Evolutionary conservation across 2,113 vertebrate species (phyloP), one percentile per base, ranked within the genome.

Genomic region (Candoia aspera): DNA sequence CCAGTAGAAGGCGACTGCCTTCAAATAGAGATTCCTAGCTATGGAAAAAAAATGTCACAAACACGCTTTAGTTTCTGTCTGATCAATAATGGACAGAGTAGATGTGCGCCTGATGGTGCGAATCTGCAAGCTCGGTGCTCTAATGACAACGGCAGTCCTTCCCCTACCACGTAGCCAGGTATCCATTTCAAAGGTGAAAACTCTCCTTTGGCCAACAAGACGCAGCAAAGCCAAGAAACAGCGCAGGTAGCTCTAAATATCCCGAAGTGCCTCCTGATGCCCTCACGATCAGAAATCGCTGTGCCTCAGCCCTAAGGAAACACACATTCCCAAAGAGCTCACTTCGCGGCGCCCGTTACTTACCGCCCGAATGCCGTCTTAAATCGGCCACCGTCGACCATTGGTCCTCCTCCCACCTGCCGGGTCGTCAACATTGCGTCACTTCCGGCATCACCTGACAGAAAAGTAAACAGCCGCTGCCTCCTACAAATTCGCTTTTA

Each of bases 401-500:
- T 84, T 58, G 91, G n/a, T 62, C 87, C 55, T 85, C 87, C 87
- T 57, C 46, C 91, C 58, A 62, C 73, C 87, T 84, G 87, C 57
- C 91, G 73, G 86, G 64, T 46, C 46, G 57, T 85, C 87, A 84
- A 64, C 13, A n/a, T 26, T 21, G 57, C 91, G 79, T 92, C 91
- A 92, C 73, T 92, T 89, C 91, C 91, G 87, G 91, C 91, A 89
- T 89, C 87, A 92, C 91, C 91, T 92, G 91, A 92, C 91, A 62
- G 73, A 64, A 54, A 42, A 37, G 58, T 33, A 9, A 85, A 42
- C 64, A 60, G 11, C 26, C n/a, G 11, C 73, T 11, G 57, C 29
- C 58, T 12, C 19, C 10, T 42, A 19, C 26, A 57, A 88, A 46
- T 33, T 55, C 11, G 2, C 46, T 26, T 6, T 53, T 46, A 1